Percentiles rank a stretch among this genome's conserved stretches.
Evolutionary conservation across 1,140 invertebrate species (phyloP).

Genomic region (Hormaphis cornu): DNA sequence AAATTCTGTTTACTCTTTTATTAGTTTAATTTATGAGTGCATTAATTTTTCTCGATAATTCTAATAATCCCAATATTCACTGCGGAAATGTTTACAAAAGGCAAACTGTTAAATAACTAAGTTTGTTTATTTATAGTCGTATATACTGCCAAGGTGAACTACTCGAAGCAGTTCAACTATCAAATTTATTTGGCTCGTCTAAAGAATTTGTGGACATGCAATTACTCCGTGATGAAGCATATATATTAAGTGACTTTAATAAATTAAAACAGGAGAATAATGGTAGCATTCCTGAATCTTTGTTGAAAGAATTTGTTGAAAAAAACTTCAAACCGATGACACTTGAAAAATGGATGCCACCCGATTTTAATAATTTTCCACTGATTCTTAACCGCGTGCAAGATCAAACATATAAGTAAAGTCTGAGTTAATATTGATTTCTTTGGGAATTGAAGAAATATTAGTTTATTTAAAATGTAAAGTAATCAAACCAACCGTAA

Average conservation of each 20-base stretch:
- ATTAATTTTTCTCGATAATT: too few relatives aligned
- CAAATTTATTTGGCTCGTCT: constrained; percentile 67
- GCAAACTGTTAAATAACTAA: neutral
- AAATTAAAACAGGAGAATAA: constrained; percentile 17
- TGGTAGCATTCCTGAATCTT: neutral
- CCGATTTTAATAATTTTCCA: neutral
- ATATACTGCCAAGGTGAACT: constrained; percentile 77
- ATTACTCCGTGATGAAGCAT: constrained; percentile 51
- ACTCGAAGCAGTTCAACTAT: constrained; percentile 68
- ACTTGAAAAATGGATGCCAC: neutral
- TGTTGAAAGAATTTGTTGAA: neutral
- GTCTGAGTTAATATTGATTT: neutral
- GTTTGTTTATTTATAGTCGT: constrained; percentile 45
- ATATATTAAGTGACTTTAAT: constrained; percentile 12
- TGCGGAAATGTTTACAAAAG: too few relatives aligned
- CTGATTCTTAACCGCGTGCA: neutral
- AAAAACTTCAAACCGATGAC: neutral
- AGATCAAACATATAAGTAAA: neutral
- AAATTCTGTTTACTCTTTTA: too few relatives aligned
- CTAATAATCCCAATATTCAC: too few relatives aligned
- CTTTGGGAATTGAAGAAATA: neutral
- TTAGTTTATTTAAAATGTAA: neutral
- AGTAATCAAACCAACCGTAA: too few relatives aligned
- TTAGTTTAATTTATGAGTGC: too few relatives aligned
- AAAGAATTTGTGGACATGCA: constrained; percentile 90